A percentile compares a stretch with the other conserved stretches of the same genome.
These are phyloP conservation scores for Anolis sagrei DNA, from an alignment of 2,113 vertebrate species.

Conservation along the genomic window DNA sequence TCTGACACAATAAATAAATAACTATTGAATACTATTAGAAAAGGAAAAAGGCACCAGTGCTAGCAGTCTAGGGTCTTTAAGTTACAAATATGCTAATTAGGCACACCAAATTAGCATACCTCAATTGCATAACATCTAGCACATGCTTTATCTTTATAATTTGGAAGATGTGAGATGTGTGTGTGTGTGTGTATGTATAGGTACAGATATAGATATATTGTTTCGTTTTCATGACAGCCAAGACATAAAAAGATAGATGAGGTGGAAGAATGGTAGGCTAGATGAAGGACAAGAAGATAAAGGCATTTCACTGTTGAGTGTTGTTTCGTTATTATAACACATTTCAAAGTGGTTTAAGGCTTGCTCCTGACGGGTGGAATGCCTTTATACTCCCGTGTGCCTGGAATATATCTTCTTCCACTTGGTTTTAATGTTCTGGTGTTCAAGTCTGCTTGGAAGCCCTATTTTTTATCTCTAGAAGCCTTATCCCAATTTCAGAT, in stretches of 20 bases:
- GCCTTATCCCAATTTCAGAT: not conserved
- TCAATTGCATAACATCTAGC: not conserved
- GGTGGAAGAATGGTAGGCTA: not conserved
- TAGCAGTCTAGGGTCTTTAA: not conserved
- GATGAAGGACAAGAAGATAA: not conserved
- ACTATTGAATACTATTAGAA: not conserved
- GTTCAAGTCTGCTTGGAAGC: not conserved
- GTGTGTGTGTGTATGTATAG: not conserved
- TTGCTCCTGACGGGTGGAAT: not conserved
- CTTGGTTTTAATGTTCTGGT: not conserved
- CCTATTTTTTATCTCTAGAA: not conserved
- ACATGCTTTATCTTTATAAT: not conserved
- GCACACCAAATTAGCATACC: not conserved
- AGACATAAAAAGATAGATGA: not conserved
- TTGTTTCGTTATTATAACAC: not conserved
- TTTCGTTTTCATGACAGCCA: not conserved
- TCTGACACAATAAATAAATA: too few relatives aligned
- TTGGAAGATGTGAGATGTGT: not conserved
- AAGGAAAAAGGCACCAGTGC: not conserved
- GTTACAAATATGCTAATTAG: not conserved
- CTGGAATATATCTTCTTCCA: not conserved
- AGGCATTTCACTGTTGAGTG: not conserved
- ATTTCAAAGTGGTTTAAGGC: not conserved
- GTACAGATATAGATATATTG: too few relatives aligned
- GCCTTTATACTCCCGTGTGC: not conserved